phyloP scores from a whole-genome alignment of 2,113 vertebrate species.

The Thymallus thymallus region DNA sequence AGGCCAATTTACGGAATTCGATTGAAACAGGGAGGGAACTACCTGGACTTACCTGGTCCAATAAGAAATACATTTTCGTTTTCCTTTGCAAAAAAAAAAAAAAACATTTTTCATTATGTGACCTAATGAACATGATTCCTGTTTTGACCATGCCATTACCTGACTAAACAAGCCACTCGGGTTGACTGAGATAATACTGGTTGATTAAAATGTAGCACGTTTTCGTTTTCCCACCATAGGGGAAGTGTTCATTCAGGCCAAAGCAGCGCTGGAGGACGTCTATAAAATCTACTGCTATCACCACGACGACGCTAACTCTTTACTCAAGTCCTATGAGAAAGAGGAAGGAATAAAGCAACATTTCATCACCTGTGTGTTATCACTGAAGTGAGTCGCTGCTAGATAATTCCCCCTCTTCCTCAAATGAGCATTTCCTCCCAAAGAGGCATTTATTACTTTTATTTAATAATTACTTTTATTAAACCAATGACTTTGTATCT shows the following conservation, averaged over 20 bases:
- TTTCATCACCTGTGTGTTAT: conserved; percentile 82
- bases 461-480: background rate
- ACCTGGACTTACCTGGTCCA: background rate
- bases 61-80: too few species aligned
- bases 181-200: too few species aligned
- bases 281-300: conserved; percentile 97
- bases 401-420: background rate
- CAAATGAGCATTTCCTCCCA: too few species aligned
- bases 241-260: conserved; percentile 89
- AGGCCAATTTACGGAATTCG: background rate
- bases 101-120: background rate
- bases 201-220: background rate
- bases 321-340: conserved; percentile 89
- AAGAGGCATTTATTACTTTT: too few species aligned
- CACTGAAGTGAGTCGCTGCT: conserved; percentile 83
- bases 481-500: conserved; percentile 50
- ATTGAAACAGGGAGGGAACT: too few species aligned
- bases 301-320: conserved; percentile 86
- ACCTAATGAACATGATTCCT: background rate
- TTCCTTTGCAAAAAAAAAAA: background rate
- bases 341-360: conserved; percentile 87
- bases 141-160: too few species aligned
- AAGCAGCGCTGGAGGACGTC: conserved; percentile 86
- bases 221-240: conserved; percentile 68
- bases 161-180: too few species aligned